Evolutionary conservation across 1,140 invertebrate species (phyloP), one percentile per base, ranked within the genome.

Genomic region (Cardiocondyla obscurior): DNA sequence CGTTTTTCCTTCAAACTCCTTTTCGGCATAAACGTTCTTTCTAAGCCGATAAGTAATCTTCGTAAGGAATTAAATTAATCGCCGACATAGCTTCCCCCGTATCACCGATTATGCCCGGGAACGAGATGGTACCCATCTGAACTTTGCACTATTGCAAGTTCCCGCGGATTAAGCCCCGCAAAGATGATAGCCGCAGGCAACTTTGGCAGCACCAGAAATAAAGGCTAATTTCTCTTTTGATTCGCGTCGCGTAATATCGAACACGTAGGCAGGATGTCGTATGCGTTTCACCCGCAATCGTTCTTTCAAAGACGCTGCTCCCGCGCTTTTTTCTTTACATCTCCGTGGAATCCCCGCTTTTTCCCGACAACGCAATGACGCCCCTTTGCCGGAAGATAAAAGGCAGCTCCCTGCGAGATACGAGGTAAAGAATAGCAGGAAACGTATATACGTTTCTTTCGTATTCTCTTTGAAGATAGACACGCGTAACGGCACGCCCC

Each of bases 391-490:
- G 22, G 58, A 87, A 86, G 67, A 87, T 82, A 87, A 84, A 87
- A 84, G 81, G 53, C 53, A 42, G 42, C 76, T 81, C 73, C 42
- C 67, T 84, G 39, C 53, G 51, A 81, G 85, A 28, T 74, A 70
- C 55, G 69, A 57, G 33, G 44, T 42, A 58, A 87, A 87, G 85
- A 87, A 87, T 87, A 76, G 81, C 70, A 79, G 49, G 70, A 55
- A 49, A 30, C n/a, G 8, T 62, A 60, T 39, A 49, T 76, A 60
- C 10, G n/a, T 64, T 49, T 82, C 65, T 79, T 69, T 28, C 72
- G 73, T 84, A 74, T 84, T 76, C 69, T 85, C 86, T 87, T 87
- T 84, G 82, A 84, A 30, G 42, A 82, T 62, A 33, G 28, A 44
- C 30, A 86, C 85, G 65, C 65, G 77, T 83, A 87, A 60, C 49